Base-by-base conservation (phyloP, 2,888 invertebrate genomes). In the Drosophila borborema region DNA sequence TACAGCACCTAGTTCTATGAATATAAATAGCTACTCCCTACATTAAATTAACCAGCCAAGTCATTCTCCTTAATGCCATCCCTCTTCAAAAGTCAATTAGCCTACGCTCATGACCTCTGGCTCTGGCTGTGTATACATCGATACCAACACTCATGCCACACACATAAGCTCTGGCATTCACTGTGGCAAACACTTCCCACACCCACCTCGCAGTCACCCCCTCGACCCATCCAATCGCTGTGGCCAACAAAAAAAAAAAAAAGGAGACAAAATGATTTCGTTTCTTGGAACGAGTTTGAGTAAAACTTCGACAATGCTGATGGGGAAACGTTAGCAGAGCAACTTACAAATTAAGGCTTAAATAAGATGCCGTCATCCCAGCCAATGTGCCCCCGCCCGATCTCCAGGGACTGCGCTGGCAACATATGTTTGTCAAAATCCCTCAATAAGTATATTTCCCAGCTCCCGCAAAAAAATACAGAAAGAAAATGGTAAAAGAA, bases 291-390 rank as follows among this genome's bases (percentile, higher is more conserved):
- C 65, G 71, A 73, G 82, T 79, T 51, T 79, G 82, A 45, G 55
- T 14, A 82, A 79, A 51, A 82, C 62, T 78, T 79, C 61, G 74
- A 82, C 70, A 73, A 79, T 66, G 82, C 64, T 78, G 82, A 78
- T 80, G 82, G 63, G 51, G 63, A 68, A 74, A 74, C 80, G 82
- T 79, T 74, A 81, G 67, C 78, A 66, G 63, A 81, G 63, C 78
- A 77, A 77, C 82, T 78, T 78, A 82, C 80, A 79, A 79, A 82
- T 80, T 74, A 80, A 82, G 80, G 79, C 80, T 80, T 76, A 82
- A 80, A 82, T 82, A 80, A 82, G 80, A 80, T 72, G 75, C 65
- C 68, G 65, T 72, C 64, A 61, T 34, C 51, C 58, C 54, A 45
- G 46, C 55, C 53, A 23, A 64, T 49, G 58, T 46, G 53, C 41